These are phyloP conservation scores for Eufriesea mexicana DNA, from an alignment of 1,140 invertebrate genomes.

Conservation along the genomic window DNA sequence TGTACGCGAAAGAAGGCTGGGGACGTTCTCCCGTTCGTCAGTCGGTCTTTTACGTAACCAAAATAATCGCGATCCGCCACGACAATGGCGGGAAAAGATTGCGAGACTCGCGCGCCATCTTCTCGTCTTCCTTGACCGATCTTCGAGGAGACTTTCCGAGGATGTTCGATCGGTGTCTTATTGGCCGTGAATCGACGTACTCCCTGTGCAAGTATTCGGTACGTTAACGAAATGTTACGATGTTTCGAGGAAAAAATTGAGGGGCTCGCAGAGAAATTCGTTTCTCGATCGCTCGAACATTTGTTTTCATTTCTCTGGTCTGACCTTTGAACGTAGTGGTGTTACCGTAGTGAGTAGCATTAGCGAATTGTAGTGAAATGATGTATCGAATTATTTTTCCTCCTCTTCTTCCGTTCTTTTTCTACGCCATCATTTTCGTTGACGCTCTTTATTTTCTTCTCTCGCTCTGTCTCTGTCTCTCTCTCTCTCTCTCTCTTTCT, in stretches of 20 bases:
- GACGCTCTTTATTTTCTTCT: background rate
- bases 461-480: background rate
- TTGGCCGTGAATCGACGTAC: no score
- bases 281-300: background rate
- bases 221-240: background rate
- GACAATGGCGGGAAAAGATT: no score
- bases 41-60: background rate
- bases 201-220: background rate
- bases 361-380: constrained; percentile 30
- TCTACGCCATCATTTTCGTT: background rate
- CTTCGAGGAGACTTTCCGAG: background rate
- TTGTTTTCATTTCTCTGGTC: background rate
- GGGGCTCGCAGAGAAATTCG: background rate
- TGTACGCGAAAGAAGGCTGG: background rate
- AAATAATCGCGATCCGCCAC: background rate
- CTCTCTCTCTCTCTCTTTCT: no score
- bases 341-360: constrained; percentile 45
- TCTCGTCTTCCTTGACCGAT: background rate
- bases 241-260: background rate
- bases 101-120: background rate
- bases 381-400: background rate
- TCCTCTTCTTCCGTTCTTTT: background rate
- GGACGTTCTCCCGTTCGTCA: background rate
- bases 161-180: background rate
- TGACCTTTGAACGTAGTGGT: constrained; percentile 33